Evolutionary conservation across 2,888 invertebrate genomes (phyloP), one percentile per base, ranked within the genome.

Genomic region (Lysandra coridon): DNA sequence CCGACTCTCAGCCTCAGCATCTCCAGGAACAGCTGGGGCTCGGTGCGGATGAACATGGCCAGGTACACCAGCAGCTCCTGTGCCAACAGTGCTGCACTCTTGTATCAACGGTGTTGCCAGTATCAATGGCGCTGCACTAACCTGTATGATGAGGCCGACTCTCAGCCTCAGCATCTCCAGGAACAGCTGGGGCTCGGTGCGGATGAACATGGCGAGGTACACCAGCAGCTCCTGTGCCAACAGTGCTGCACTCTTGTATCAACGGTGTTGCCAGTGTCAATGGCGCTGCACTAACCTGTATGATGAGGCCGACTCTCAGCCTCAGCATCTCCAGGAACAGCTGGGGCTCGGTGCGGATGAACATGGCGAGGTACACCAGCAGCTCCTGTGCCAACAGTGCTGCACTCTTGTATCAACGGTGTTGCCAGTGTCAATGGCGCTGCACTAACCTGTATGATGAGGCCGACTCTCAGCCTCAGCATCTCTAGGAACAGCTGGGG

Each of bases 31-130:
- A 99, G 93, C 85, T 98, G 98, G 0, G 99, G 99, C 86, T 99
- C 99, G 0, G 99, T 99, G 82, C 99, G 96, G 82, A 99, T 99
- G 89, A 99, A 99, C 98, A 99, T 99, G 4, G 99, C 99, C 83
- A 99, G 95, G 90, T 99, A 99, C 12, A 99, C 98, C 82, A 99
- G 96, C 80, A 99, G 94, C 37, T 37, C 40, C 5, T 40, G 5
- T 5, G 5, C 5, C 40, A 40, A 40, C 40, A 40, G 40, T 40
- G 40, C 40, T 40, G 40, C 40, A 40, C 40, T 40, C 40, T 40
- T 40, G 6, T 12, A 5, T 37, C 4, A 37, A 73, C 14, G 17
- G 14, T 37, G 73, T 40, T 40, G 40, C 37, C 5, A 5, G 57
- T 40, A 5, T 40, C 0, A 40, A 4, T 5, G 5, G 40, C 3